Evolutionary conservation across 1,140 invertebrate species (phyloP).

Genomic region (Acromyrmex heyeri): DNA sequence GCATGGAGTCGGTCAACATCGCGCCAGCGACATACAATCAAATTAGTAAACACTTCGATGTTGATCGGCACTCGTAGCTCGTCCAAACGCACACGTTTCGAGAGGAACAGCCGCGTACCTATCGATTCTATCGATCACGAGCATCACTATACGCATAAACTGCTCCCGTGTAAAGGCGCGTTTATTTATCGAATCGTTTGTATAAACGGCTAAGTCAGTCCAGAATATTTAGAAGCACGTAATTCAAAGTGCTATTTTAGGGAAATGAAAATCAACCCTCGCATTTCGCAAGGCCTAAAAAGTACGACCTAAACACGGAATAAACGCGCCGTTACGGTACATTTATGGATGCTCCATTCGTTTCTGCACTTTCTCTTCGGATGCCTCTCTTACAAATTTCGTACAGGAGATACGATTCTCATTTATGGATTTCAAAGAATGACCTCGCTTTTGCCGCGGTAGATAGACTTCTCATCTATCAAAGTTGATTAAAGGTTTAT

Average conservation of each 20-base stretch:
- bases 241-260: conserved; percentile 2
- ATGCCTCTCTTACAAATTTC: background rate
- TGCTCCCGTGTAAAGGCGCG: background rate
- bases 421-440: background rate
- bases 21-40: conserved; percentile 42
- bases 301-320: background rate
- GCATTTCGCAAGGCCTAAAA: conserved; percentile 18
- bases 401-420: background rate
- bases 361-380: conserved; percentile 35
- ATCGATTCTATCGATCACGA: conserved; percentile 32
- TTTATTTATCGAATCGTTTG: conserved; percentile 9
- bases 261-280: conserved; percentile 2
- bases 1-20: conserved; percentile 7
- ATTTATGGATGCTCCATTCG: background rate
- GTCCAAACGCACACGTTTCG: conserved; percentile 24
- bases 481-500: background rate
- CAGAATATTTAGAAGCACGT: background rate
- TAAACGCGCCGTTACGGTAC: conserved; percentile 3
- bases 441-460: background rate
- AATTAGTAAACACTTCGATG: conserved; percentile 31
- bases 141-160: conserved; percentile 40
- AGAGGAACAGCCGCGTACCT: conserved; percentile 8
- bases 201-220: background rate
- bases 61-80: conserved; percentile 24
- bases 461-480: background rate